Percentiles rank a stretch among this genome's conserved stretches.
These are phyloP conservation scores for Mnemiopsis leidyi DNA, from an alignment of 37 sponge, comb jelly and placozoan species.

Conservation along the genomic window DNA sequence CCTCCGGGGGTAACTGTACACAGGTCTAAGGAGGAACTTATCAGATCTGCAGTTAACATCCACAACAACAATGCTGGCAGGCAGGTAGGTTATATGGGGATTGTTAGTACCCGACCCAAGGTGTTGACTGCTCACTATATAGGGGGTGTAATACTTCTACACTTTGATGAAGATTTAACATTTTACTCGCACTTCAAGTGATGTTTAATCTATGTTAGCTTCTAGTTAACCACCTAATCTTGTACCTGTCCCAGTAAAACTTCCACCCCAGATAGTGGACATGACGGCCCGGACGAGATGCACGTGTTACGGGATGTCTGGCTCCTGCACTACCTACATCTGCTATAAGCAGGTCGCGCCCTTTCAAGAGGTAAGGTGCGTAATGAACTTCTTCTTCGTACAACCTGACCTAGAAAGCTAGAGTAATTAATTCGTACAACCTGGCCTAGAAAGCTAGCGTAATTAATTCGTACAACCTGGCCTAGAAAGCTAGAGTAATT, in stretches of 20 bases:
- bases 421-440: too few relatives aligned
- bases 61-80: conserved; percentile 57
- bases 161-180: too few relatives aligned
- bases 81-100: not conserved
- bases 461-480: too few relatives aligned
- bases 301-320: conserved; percentile 16
- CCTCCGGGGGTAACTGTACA: not conserved
- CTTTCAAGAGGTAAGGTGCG: conserved; percentile 37
- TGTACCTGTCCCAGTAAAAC: too few relatives aligned
- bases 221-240: too few relatives aligned
- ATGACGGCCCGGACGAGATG: conserved; percentile 23
- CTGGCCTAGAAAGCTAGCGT: too few relatives aligned
- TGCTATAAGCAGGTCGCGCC: conserved; percentile 24
- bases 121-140: too few relatives aligned
- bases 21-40: not conserved
- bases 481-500: too few relatives aligned
- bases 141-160: too few relatives aligned
- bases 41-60: conserved; percentile 25
- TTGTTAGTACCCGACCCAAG: not conserved
- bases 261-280: conserved; percentile 56
- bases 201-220: too few relatives aligned
- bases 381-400: not conserved
- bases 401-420: too few relatives aligned
- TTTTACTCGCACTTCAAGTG: too few relatives aligned
- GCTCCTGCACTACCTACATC: conserved; percentile 31